Evolutionary conservation across 2,797 vertebrate species (phyloP).

Genomic region (Sebastes matsubarae): DNA sequence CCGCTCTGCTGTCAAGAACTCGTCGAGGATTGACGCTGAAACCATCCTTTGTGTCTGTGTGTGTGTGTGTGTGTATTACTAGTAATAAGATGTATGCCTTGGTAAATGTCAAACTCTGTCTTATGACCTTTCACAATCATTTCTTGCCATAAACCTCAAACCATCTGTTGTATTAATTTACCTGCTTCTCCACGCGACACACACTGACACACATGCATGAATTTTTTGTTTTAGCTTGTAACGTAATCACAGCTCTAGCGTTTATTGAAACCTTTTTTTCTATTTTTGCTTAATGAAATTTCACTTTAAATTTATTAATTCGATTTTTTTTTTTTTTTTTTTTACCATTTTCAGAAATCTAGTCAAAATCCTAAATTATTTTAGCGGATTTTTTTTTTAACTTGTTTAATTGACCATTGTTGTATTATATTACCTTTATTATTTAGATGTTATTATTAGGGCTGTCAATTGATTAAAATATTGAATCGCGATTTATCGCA

Average conservation of each 20-base stretch:
- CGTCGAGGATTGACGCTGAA: not conserved
- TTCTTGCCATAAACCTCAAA: conserved; percentile 51
- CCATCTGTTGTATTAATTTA: conserved; percentile 62
- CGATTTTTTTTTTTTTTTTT: not conserved
- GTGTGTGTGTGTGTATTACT: not conserved
- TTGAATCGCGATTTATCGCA: too few relatives aligned
- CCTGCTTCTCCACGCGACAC: conserved; percentile 23
- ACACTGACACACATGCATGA: not conserved
- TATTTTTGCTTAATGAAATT: not conserved
- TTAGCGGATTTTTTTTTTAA: not conserved
- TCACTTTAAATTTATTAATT: not conserved
- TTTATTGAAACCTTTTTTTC: not conserved
- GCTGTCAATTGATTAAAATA: too few relatives aligned
- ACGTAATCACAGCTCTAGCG: not conserved
- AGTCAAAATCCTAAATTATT: too few relatives aligned
- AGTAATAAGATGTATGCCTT: conserved; percentile 41
- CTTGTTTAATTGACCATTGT: not conserved
- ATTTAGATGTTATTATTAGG: too few relatives aligned
- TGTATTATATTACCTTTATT: not conserved
- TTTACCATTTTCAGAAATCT: not conserved
- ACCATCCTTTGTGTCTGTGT: not conserved
- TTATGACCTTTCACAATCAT: conserved; percentile 68
- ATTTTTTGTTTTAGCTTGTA: not conserved
- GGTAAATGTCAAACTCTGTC: conserved; percentile 68
- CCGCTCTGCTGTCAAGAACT: conserved; percentile 1